Base-by-base conservation (phyloP, 1,140 invertebrate genomes). In the Tetragnatha versicolor region DNA sequence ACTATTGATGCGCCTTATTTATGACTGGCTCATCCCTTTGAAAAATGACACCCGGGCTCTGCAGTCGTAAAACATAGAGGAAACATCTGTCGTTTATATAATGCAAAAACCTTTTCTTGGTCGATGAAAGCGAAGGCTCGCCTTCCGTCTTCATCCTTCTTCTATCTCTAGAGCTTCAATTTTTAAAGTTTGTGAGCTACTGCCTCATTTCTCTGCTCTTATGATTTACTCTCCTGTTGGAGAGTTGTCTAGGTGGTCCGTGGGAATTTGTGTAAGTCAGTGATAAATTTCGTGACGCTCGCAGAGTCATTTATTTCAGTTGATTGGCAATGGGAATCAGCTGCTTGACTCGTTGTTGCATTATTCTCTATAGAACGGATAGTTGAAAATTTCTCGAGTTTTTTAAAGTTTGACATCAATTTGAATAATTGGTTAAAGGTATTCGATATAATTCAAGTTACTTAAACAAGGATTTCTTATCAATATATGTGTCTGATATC, bases 31-130 rank as follows among this genome's bases (percentile, higher is more conserved):
- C 66, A 69, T 69, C 49, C 31, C 37, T n/a, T 20, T 51, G 49
- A 69, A 69, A 69, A 51, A 69, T 69, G 45, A 42, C 20, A 17
- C 39, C 49, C 22, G 31, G 31, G 53, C 39, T n/a, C 25, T 58
- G 51, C 35, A 58, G 37, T 72, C 68, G 68, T 61, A 61, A 73
- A 73, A 47, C 27, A 58, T 25, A 61, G 39, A 35, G 12, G 70
- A 25, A 72, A 61, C 70, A 73, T 60, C 70, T 73, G 53, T 47
- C 20, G 53, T 42, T 61, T 61, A 37, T 37, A 53, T 73, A 73
- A 61, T 73, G 53, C 39, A 60, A 61, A 73, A 73, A 39, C 68
- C 35, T 70, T 58, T 45, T 60, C 42, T 73, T 61, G 27, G 53
- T 47, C 70, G 55, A 60, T 35, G 35, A 33, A 73, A 47, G 35